A percentile compares a stretch with the other conserved stretches of the same genome.
Evolutionary conservation across 2,888 invertebrate species (phyloP).

Genomic region (Calephelis perditalis): DNA sequence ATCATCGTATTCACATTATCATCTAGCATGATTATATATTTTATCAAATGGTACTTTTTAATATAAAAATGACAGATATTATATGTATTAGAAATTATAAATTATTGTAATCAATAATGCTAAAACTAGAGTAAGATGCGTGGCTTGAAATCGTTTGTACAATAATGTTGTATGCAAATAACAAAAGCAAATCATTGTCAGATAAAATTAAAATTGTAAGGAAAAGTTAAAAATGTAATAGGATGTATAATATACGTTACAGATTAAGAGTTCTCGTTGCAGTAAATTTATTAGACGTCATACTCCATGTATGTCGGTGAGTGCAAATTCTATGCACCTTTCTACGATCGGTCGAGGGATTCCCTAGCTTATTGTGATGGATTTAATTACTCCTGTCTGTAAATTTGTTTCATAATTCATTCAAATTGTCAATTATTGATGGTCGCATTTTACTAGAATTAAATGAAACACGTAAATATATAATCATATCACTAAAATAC

Average conservation of each 20-base stretch:
- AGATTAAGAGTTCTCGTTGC: slow-evolving; percentile 69
- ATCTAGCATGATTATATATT: not conserved
- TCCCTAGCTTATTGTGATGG: slow-evolving; percentile 13
- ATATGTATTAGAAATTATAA: too few relatives aligned
- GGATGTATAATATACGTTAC: slow-evolving; percentile 46
- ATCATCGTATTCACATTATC: slow-evolving; percentile 7
- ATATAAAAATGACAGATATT: too few relatives aligned
- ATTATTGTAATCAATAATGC: too few relatives aligned
- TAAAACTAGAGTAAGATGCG: too few relatives aligned
- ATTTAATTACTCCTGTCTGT: not conserved
- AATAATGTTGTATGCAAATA: too few relatives aligned
- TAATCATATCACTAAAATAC: slow-evolving; percentile 8
- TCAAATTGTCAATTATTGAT: not conserved
- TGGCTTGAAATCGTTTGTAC: too few relatives aligned
- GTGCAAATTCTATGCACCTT: slow-evolving; percentile 39
- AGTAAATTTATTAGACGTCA: slow-evolving; percentile 63
- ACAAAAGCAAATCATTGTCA: not conserved
- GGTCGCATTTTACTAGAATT: not conserved
- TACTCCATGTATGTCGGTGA: slow-evolving; percentile 64
- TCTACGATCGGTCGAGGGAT: slow-evolving; percentile 9
- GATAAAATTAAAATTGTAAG: not conserved
- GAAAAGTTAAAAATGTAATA: slow-evolving; percentile 9
- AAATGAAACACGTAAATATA: not conserved
- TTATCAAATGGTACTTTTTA: not conserved
- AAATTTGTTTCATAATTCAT: not conserved